These are phyloP conservation scores for Calypte anna DNA, from an alignment of 2,113 vertebrate species.

Conservation along the genomic window DNA sequence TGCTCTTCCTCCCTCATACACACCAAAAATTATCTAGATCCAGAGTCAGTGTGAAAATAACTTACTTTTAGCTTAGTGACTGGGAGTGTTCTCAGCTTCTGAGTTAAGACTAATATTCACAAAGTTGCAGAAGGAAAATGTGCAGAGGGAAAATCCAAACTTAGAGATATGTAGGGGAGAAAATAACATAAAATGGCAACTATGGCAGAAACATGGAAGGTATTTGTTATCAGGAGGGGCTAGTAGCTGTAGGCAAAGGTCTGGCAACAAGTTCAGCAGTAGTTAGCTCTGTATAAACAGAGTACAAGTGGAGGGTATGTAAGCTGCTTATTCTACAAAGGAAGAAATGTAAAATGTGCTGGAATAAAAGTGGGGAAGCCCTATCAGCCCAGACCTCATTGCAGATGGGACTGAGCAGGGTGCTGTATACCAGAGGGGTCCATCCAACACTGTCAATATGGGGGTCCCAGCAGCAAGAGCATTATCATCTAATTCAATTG, in stretches of 20 bases:
- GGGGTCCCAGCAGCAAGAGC: not conserved
- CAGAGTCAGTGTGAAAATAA: not conserved
- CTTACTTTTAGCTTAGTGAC: not conserved
- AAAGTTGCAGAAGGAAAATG: not conserved
- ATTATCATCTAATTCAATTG: not conserved
- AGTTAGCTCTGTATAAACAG: not conserved
- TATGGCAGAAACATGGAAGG: not conserved
- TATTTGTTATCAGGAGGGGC: not conserved
- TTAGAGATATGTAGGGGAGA: not conserved
- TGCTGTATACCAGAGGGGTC: not conserved
- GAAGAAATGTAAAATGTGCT: not conserved
- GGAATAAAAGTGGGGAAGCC: not conserved
- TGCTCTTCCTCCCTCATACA: not conserved
- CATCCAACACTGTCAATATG: fast-evolving
- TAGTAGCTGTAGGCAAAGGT: not conserved
- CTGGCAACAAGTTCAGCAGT: not conserved
- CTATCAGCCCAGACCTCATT: not conserved
- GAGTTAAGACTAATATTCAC: not conserved
- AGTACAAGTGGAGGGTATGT: not conserved
- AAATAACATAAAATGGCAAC: not conserved
- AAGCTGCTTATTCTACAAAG: not conserved
- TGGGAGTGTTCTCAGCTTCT: not conserved
- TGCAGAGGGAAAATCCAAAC: not conserved
- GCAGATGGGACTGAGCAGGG: not conserved
- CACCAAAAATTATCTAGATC: not conserved